Evolutionary conservation across 2,113 vertebrate species (phyloP).

Genomic region (Mugil cephalus): DNA sequence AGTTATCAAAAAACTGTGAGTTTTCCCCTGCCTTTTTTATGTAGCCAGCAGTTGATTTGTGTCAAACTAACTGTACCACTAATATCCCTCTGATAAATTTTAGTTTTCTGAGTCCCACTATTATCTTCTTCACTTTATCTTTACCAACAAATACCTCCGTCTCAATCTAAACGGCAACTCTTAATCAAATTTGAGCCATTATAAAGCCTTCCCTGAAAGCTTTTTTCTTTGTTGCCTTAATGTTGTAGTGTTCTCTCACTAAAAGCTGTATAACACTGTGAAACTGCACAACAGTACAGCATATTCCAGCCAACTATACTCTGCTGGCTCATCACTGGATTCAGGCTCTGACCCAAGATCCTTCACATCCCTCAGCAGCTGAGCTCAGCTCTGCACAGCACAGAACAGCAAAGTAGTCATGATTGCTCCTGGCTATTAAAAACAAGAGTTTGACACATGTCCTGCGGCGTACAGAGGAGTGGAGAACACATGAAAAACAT

Average conservation of each 20-base stretch:
- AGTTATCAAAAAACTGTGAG: not conserved
- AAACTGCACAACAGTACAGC: slow-evolving; percentile 2
- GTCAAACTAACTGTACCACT: too few relatives aligned
- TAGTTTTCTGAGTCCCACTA: too few relatives aligned
- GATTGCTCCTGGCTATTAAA: slow-evolving; percentile 31
- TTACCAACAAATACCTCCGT: not conserved
- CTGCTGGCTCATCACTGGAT: slow-evolving; percentile 68
- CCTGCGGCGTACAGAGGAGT: not conserved
- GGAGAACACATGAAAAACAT: not conserved
- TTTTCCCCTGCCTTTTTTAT: not conserved
- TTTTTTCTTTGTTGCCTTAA: too few relatives aligned
- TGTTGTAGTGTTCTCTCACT: too few relatives aligned
- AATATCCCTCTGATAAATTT: too few relatives aligned
- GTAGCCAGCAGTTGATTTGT: too few relatives aligned
- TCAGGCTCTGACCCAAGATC: slow-evolving; percentile 47
- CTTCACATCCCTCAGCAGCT: slow-evolving; percentile 65
- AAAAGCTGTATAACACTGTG: not conserved
- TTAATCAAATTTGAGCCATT: not conserved
- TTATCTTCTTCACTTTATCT: not conserved
- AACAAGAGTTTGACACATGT: slow-evolving; percentile 13
- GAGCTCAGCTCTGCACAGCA: slow-evolving; percentile 61
- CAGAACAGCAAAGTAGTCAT: slow-evolving; percentile 29
- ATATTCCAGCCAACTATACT: slow-evolving; percentile 15
- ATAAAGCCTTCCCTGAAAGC: too few relatives aligned
- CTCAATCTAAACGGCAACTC: not conserved